A percentile compares a stretch with the other conserved stretches of the same genome.
Conservation (phyloP, 2,888 invertebrate species). For the Cephonodes hylas region DNA sequence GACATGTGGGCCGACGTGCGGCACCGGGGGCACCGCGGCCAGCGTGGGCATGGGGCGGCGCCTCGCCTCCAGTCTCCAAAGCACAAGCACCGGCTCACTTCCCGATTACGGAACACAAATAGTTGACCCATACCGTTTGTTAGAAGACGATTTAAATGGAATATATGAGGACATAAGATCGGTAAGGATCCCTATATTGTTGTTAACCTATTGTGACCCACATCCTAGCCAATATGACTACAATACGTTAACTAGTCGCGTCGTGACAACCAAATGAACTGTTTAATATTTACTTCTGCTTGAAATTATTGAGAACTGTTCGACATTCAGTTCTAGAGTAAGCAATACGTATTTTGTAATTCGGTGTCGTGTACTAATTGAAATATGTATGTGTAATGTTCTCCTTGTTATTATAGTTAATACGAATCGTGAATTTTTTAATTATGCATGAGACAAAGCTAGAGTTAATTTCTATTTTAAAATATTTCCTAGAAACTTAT, state of each 20-base stretch:
- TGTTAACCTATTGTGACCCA: background rate
- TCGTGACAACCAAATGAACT: background rate
- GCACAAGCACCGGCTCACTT: constrained; percentile 90
- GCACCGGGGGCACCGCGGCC: constrained; percentile 50
- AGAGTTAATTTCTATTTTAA: background rate
- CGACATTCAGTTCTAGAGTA: background rate
- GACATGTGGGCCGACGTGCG: constrained; percentile 68
- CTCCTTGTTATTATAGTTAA: background rate
- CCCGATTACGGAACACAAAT: constrained; percentile 86
- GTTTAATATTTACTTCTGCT: constrained; percentile 2
- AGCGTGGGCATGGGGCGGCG: constrained; percentile 61
- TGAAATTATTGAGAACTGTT: background rate
- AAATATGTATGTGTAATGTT: background rate
- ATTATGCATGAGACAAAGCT: background rate
- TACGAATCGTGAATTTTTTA: background rate
- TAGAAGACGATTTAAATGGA: constrained; percentile 92
- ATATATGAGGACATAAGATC: constrained; percentile 92
- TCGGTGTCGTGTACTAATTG: background rate
- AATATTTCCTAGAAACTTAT: background rate
- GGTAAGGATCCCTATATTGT: constrained; percentile 70
- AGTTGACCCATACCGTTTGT: constrained; percentile 92
- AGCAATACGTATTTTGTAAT: background rate
- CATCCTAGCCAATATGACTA: background rate
- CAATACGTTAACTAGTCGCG: background rate
- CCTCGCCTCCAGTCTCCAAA: constrained; percentile 86